Conservation (phyloP, 2,888 invertebrate species). For the Ommatoiulus sabulosus region DNA sequence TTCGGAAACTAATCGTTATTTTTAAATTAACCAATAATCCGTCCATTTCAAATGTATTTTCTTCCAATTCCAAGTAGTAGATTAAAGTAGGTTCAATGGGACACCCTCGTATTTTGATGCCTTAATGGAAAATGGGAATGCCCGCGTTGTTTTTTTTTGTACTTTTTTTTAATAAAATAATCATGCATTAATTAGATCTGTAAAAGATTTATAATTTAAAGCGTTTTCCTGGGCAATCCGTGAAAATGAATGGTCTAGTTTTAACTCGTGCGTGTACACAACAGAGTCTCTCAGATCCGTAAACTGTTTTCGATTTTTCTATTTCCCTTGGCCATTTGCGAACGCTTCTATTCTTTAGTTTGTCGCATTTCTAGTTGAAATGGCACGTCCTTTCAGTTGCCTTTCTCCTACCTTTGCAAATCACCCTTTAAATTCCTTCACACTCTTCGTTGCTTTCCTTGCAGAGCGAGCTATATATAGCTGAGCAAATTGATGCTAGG, state of each 20-base stretch:
- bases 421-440: slow-evolving; percentile 39
- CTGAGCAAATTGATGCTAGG: slow-evolving; percentile 37
- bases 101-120: not conserved
- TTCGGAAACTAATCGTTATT: no score
- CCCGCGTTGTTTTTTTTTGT: no score
- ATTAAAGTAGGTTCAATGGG: not conserved
- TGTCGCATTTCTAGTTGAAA: slow-evolving; percentile 11
- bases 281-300: not conserved
- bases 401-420: not conserved
- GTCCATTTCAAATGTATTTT: no score
- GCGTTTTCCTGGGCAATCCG: not conserved
- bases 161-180: not conserved
- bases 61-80: no score
- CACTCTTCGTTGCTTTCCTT: slow-evolving; percentile 20
- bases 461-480: slow-evolving; percentile 21
- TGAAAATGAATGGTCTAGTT: not conserved
- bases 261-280: not conserved
- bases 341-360: not conserved
- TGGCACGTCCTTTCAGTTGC: not conserved
- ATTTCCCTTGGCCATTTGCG: not conserved
- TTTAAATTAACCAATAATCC: no score
- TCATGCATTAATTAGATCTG: not conserved
- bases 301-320: slow-evolving; percentile 2
- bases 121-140: not conserved
- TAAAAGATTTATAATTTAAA: not conserved